Base-by-base conservation (phyloP, 2,888 invertebrate genomes). In the Campopleginae sp. region DNA sequence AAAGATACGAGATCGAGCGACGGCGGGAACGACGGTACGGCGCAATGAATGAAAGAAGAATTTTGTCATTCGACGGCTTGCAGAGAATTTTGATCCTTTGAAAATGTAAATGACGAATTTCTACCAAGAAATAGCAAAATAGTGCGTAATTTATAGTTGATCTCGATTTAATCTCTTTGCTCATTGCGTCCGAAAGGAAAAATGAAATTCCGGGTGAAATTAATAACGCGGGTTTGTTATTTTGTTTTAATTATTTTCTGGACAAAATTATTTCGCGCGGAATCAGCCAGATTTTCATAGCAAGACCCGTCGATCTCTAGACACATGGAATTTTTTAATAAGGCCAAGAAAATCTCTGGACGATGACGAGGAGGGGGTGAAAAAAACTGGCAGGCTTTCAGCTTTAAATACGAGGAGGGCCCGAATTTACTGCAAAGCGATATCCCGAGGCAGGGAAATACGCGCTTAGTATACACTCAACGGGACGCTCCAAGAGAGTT, bases 401-500 rank as follows among this genome's bases (percentile, higher is more conserved):
- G 71, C 82, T 82, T 80, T 48, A 82, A 82, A 88, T 89, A 38
- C 88, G 88, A 86, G 88, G 87, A 89, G 87, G 81, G 84, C 84
- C 88, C 88, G 90, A 92, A 92, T 92, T 91, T 89, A 91, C 91
- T 90, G 91, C 89, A 91, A 92, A 93, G 90, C 90, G 92, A 93
- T 80, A 80, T 93, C 90, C 87, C 86, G 87, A 44, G 80, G 84
- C 86, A 88, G 86, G 86, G 87, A 88, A 90, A 80, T 74, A 72
- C 78, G 70, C 74, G 70, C 48, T 75, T 38, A 70, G 66, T 54
- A 42, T 70, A 38, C 78, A 72, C 54, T 75, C 75, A 71, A 76
- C 66, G 75, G 71, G 27, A 72, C 70, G 33, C 72, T 51, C 90
- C 90, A 93, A 93, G 91, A 92, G 58, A 58, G 92, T 93, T 92